Evolutionary conservation across 2,113 vertebrate species (phyloP).

Genomic region (Pterocles burchelli): DNA sequence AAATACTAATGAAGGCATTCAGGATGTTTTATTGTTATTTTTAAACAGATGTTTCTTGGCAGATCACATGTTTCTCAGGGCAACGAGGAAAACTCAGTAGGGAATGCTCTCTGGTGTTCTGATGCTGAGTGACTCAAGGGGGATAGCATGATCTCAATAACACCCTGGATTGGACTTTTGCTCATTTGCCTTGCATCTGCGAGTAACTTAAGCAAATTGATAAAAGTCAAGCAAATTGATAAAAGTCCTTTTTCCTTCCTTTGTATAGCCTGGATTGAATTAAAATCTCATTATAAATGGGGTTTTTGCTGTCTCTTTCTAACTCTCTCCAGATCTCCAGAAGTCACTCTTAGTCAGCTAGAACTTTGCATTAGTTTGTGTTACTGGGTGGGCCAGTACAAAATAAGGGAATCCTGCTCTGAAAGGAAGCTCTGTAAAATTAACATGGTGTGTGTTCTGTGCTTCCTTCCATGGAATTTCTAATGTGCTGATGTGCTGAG

Average conservation of each 20-base stretch:
- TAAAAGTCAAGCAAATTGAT: background rate
- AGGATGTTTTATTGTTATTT: background rate
- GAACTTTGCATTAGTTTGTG: background rate
- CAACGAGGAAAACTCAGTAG: background rate
- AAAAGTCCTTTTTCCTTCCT: background rate
- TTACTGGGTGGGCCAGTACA: background rate
- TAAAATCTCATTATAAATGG: slow-evolving; percentile 16
- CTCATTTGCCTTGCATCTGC: background rate
- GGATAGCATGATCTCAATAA: background rate
- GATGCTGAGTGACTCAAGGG: background rate
- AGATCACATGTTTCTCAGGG: background rate
- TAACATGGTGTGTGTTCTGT: background rate
- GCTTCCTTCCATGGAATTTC: background rate
- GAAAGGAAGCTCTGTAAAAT: background rate
- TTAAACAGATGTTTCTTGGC: background rate
- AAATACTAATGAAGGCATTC: background rate
- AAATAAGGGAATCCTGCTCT: background rate
- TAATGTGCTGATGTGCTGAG: background rate
- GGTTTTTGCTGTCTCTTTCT: background rate
- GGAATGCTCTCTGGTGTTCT: background rate
- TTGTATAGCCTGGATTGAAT: background rate
- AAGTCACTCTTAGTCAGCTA: background rate
- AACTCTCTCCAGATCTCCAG: slow-evolving; percentile 7
- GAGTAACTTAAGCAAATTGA: background rate
- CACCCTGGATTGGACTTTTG: background rate